Conservation (phyloP, 2,113 vertebrate genomes). For the Mustela nigripes region DNA sequence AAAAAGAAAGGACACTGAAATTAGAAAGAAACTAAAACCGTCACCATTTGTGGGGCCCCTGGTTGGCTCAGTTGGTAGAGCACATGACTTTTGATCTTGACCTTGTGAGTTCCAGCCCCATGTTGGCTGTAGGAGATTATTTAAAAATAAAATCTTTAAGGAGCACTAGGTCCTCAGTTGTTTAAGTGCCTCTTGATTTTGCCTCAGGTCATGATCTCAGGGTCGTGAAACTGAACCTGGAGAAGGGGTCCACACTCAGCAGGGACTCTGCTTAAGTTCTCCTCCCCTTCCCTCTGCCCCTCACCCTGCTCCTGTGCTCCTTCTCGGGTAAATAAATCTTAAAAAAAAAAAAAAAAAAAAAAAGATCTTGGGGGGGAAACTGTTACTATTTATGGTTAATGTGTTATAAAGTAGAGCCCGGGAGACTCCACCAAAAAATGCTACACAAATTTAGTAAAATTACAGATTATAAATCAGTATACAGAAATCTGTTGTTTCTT, state of each 20-base stretch:
- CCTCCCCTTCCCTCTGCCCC: neutral
- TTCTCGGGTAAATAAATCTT: neutral
- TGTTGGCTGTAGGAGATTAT: too few species aligned
- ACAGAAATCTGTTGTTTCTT: neutral
- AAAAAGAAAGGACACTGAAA: neutral
- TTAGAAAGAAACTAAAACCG: neutral
- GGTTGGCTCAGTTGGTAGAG: too few species aligned
- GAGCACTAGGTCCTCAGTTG: neutral
- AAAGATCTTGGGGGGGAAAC: neutral
- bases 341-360: neutral
- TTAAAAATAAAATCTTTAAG: too few species aligned
- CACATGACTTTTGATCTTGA: too few species aligned
- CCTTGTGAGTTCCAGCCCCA: too few species aligned
- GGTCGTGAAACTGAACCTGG: neutral
- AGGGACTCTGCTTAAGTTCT: neutral
- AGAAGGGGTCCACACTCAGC: neutral
- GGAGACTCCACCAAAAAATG: neutral
- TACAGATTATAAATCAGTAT: neutral
- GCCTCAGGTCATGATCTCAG: neutral
- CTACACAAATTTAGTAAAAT: neutral
- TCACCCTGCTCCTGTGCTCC: neutral
- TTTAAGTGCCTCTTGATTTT: neutral
- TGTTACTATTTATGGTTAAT: neutral
- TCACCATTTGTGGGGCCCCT: neutral
- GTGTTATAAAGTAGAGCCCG: neutral